phyloP scores from a whole-genome alignment of 2,113 vertebrate species.

The Lampris incognitus region DNA sequence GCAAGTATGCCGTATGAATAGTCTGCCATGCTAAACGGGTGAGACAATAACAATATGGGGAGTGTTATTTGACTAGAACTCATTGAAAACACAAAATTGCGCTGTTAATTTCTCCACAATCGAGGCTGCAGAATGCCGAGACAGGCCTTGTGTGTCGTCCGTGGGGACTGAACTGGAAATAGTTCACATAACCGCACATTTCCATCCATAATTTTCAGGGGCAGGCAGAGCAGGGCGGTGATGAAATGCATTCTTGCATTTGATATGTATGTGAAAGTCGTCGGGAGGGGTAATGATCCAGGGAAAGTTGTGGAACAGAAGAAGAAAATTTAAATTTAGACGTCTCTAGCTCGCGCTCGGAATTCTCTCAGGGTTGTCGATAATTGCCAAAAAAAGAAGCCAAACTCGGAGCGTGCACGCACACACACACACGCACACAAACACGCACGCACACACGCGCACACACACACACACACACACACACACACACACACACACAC shows the following conservation, averaged over 20 bases:
- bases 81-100: conserved; percentile 15
- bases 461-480: background rate
- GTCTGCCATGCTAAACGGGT: background rate
- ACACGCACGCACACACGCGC: background rate
- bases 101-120: background rate
- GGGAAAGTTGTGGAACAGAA: conserved; percentile 17
- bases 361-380: conserved; percentile 7
- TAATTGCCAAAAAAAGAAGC: conserved; percentile 27
- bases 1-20: background rate
- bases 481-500: background rate
- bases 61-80: background rate
- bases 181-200: conserved; percentile 45
- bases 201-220: conserved; percentile 48
- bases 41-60: conserved; percentile 20
- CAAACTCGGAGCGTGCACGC: background rate
- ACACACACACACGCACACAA: conserved; percentile 3
- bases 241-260: conserved; percentile 49
- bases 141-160: conserved; percentile 51
- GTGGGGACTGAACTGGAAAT: conserved; percentile 51
- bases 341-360: conserved; percentile 27
- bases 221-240: conserved; percentile 36
- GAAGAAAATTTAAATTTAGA: background rate
- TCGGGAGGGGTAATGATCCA: conserved; percentile 45
- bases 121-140: conserved; percentile 29
- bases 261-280: conserved; percentile 13